A percentile compares a stretch with the other conserved stretches of the same genome.
These are phyloP conservation scores for Zosterops hypoxanthus DNA, from an alignment of 2,113 vertebrate species.

Conservation along the genomic window DNA sequence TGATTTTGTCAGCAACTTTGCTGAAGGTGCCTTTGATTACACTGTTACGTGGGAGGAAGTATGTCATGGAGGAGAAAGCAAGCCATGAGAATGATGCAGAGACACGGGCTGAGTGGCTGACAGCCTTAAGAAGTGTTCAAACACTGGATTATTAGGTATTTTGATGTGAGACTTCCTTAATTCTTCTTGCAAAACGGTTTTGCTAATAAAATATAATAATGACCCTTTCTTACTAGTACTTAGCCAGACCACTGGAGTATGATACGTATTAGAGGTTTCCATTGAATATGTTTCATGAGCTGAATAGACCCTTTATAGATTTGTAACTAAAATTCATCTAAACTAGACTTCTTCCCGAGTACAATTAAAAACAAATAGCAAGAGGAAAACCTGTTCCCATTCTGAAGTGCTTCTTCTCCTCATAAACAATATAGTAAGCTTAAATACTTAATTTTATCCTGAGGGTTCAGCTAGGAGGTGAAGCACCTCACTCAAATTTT, in stretches of 20 bases:
- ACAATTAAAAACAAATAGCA: background rate
- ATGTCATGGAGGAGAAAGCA: background rate
- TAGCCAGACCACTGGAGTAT: background rate
- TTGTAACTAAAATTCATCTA: background rate
- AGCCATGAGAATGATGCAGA: background rate
- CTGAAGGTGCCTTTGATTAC: background rate
- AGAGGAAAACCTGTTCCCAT: background rate
- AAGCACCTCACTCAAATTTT: background rate
- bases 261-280: background rate
- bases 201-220: background rate
- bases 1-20: background rate
- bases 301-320: background rate
- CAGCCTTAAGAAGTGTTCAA: background rate
- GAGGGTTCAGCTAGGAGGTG: background rate
- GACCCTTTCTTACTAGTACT: background rate
- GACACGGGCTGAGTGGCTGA: background rate
- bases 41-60: background rate
- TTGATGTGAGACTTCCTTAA: background rate
- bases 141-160: background rate
- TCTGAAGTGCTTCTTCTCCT: background rate
- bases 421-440: background rate
- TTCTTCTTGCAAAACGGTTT: background rate
- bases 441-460: background rate
- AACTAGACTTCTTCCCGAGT: background rate
- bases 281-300: background rate